Evolutionary conservation across 2,113 vertebrate genomes (phyloP), one percentile per base, ranked within the genome.

Genomic region (Hippocampus barbouri): DNA sequence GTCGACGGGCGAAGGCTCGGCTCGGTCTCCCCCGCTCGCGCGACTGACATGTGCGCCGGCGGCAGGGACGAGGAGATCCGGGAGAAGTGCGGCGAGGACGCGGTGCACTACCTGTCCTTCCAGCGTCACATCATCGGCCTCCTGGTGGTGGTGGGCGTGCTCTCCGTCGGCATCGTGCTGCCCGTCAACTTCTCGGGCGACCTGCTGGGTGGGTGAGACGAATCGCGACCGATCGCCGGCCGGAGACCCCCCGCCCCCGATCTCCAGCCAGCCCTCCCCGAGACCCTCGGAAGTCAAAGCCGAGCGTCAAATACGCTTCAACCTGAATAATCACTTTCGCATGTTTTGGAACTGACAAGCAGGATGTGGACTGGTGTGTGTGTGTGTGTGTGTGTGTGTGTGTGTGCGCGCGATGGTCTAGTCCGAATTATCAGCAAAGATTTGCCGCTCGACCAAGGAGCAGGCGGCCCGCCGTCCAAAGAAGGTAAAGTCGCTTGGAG

Each of bases 121-220:
- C 97, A 98, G 89, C 93, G 97, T 23, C 97, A 98, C 87, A 99
- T 99, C 91, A 97, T 98, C 1, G 97, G 96, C 72, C 93, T 98
- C 81, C 91, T 99, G 87, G 96, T 98, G 2, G 94, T 95, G 0
- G 94, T 97, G 71, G 95, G 96, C 0, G 95, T 98, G 73, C 93
- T 99, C 30, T 98, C 97, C 0, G 96, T 99, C 67, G 97, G 95
- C 84, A 97, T 99, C 0, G 93, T 99, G 72, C 84, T 99, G 80
- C 97, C 97, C 0, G 95, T 99, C 78, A 98, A 99, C 93, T 99
- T 98, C 92, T 99, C 97, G 77, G 97, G 97, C 89, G 94, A 96
- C 78, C 88, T 98, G 72, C 93, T 97, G 79, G 97, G 97, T 97
- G 79, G 97, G 97, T 98, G 81, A 93, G 92, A 12, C 43, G 10